Evolutionary conservation across 1,140 invertebrate species (phyloP), one percentile per base, ranked within the genome.

Genomic region (Parasteatoda tepidariorum): DNA sequence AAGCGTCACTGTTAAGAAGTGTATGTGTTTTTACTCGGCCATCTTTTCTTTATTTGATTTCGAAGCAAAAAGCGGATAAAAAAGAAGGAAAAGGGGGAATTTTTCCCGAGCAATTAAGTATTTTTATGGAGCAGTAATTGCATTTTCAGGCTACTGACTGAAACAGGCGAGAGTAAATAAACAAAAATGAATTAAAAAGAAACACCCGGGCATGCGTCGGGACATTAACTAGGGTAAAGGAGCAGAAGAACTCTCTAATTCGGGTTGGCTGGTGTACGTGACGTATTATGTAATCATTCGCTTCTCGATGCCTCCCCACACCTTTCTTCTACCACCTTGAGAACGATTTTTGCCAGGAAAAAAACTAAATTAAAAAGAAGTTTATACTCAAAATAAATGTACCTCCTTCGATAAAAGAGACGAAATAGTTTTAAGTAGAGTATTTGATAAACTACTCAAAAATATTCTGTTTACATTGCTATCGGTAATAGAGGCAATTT

Each of bases 101-200:
- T 68, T 68, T 68, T 38, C 33, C 66, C 34, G 66, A 38, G 68
- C 75, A 78, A 78, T 78, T 78, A 78, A 78, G 75, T 67, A 78
- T 78, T 78, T n/a, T 78, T 78, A 78, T 78, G 62, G 75, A 67
- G 62, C 75, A 48, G 75, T 78, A 78, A 78, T 78, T 78, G 75
- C 75, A 57, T 78, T 78, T 67, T 48, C 9, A n/a, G 68, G 41
- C 15, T 57, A n/a, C 73, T 18, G 59, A 41, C 30, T n/a, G 18
- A 31, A 38, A 18, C 31, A 33, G 31, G 41, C 38, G 54, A 15
- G 55, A 38, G 38, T 38, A 38, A 61, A 61, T 34, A 64, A 76
- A 41, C 34, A 76, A 78, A 67, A 78, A 64, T 54, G 55, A 76
- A 76, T 64, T 74, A 54, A 74, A 76, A 64, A 62, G 26, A 11